Percentiles rank a stretch among this genome's conserved stretches.
Evolutionary conservation across 2,888 invertebrate genomes (phyloP).

Genomic region (Phalangium opilio): DNA sequence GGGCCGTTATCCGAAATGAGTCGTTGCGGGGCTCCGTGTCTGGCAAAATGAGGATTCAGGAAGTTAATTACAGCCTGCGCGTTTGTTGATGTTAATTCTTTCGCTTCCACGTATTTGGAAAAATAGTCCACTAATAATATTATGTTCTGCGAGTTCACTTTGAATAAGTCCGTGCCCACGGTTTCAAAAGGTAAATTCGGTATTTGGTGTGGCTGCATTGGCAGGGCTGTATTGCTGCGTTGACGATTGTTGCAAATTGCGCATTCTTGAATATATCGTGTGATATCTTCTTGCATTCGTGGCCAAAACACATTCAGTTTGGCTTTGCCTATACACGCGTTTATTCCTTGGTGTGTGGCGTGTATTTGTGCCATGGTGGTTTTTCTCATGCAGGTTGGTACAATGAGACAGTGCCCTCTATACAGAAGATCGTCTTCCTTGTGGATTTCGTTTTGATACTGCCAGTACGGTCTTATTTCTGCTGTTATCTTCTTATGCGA

Average conservation of each 20-base stretch:
- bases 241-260: slow-evolving; percentile 3
- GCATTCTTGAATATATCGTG: neutral
- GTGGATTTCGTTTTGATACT: slow-evolving; percentile 3
- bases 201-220: neutral
- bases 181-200: slow-evolving; percentile 3
- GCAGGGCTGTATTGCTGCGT: neutral
- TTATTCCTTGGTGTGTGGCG: slow-evolving; percentile 3
- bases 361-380: neutral
- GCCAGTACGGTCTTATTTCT: slow-evolving; percentile 1
- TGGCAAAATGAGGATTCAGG: slow-evolving; percentile 3
- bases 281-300: slow-evolving; percentile 1
- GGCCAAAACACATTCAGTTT: slow-evolving; percentile 4
- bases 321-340: slow-evolving; percentile 4
- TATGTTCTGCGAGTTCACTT: neutral
- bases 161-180: slow-evolving; percentile 1
- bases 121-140: slow-evolving; percentile 5
- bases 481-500: neutral
- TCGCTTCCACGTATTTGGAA: slow-evolving; percentile 3
- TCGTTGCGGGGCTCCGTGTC: neutral
- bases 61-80: slow-evolving; percentile 3
- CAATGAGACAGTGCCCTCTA: slow-evolving; percentile 1
- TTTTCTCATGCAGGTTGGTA: neutral
- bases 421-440: slow-evolving; percentile 4
- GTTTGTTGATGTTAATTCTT: neutral
- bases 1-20: neutral